phyloP scores from a whole-genome alignment of 2,113 vertebrate species.

The Malurus elegans region DNA sequence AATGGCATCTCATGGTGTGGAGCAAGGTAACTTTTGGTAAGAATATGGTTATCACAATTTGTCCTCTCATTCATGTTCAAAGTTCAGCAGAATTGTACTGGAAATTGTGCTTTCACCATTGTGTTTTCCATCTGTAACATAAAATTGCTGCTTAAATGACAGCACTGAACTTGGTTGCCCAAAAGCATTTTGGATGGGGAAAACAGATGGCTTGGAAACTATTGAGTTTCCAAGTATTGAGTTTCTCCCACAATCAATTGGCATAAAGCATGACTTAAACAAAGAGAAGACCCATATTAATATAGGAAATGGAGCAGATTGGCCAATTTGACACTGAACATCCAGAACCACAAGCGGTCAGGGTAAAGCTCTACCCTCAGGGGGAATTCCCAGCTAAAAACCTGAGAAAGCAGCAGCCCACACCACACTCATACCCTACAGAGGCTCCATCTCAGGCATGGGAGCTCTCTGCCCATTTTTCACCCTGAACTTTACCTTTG shows the following conservation, averaged over 20 bases:
- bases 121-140: neutral
- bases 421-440: neutral
- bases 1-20: neutral
- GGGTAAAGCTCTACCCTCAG: neutral
- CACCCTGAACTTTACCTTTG: neutral
- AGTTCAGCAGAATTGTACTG: neutral
- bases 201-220: neutral
- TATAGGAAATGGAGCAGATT: neutral
- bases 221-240: no score
- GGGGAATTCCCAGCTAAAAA: neutral
- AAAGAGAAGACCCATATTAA: neutral
- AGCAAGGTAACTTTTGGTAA: neutral
- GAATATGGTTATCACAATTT: neutral
- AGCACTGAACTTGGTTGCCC: rapidly evolving
- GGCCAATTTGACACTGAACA: neutral
- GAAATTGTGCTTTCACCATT: neutral
- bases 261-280: neutral
- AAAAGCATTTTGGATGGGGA: neutral
- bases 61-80: neutral
- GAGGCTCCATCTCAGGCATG: neutral
- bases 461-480: neutral
- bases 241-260: neutral
- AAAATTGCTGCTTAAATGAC: neutral
- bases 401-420: neutral
- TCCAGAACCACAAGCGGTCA: rapidly evolving